Conservation (phyloP, 1,140 invertebrate species). For the Phthorimaea operculella region DNA sequence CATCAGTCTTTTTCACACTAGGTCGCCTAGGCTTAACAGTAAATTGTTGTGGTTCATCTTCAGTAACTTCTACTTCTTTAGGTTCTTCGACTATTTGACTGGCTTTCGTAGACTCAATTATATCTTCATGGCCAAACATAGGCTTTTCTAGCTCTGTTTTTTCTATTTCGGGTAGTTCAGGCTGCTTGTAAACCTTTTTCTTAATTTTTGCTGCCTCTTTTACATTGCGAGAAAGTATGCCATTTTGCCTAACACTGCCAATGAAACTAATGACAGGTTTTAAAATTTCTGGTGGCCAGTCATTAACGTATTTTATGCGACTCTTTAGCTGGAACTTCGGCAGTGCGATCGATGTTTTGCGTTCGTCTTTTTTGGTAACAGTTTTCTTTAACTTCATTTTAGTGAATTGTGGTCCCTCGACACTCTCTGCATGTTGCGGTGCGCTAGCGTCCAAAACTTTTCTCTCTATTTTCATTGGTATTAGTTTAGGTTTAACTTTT, state of each 20-base stretch:
- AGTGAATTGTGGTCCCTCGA: conserved; percentile 69
- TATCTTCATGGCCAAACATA: conserved; percentile 55
- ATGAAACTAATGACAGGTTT: conserved; percentile 66
- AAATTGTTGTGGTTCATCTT: conserved; percentile 66
- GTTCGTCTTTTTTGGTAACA: conserved; percentile 62
- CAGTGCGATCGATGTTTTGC: conserved; percentile 59
- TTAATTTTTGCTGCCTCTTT: conserved; percentile 74
- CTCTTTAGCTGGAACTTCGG: conserved; percentile 77
- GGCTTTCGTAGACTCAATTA: conserved; percentile 35
- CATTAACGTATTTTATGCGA: conserved; percentile 68
- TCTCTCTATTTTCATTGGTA: conserved; percentile 52
- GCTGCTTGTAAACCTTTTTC: conserved; percentile 60
- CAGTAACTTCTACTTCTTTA: conserved; percentile 16
- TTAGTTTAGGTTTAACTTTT: conserved; percentile 36
- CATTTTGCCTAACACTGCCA: conserved; percentile 69
- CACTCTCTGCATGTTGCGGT: conserved; percentile 46
- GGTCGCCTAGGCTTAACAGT: conserved; percentile 67
- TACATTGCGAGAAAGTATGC: conserved; percentile 75
- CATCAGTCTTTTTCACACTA: conserved; percentile 70
- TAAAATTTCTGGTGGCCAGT: conserved; percentile 71
- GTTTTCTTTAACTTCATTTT: conserved; percentile 75
- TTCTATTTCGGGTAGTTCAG: conserved; percentile 55
- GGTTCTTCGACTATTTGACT: conserved; percentile 34
- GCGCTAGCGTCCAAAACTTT: conserved; percentile 46
- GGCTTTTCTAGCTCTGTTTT: conserved; percentile 61